phyloP scores from a whole-genome alignment of 2,797 vertebrate genomes.

The Bovichtus diacanthus region DNA sequence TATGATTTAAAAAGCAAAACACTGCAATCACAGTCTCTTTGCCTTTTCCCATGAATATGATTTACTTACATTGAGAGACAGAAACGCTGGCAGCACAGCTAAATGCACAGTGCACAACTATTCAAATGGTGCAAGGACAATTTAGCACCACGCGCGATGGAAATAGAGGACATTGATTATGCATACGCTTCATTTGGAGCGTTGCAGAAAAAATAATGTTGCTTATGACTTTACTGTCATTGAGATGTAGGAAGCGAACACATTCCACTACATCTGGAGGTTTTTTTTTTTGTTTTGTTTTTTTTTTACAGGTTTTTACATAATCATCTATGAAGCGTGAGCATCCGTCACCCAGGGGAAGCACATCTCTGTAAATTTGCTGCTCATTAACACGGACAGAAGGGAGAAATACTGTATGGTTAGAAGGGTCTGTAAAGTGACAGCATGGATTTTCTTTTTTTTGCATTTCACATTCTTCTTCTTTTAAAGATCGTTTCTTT shows the following conservation, averaged over 20 bases:
- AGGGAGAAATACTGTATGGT: conserved; percentile 6
- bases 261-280: conserved; percentile 15
- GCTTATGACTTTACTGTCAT: conserved; percentile 21
- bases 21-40: conserved; percentile 9
- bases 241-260: conserved; percentile 21
- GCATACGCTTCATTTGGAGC: background rate
- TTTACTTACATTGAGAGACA: background rate
- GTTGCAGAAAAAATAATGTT: background rate
- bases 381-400: conserved; percentile 50
- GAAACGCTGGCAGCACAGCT: conserved; percentile 1
- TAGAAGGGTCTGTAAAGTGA: conserved; percentile 30
- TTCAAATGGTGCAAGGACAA: conserved; percentile 2
- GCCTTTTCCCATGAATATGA: background rate
- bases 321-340: conserved; percentile 39
- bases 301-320: conserved; percentile 25
- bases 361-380: conserved; percentile 29
- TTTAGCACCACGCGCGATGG: background rate
- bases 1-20: background rate
- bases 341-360: conserved; percentile 45
- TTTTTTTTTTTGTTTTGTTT: background rate
- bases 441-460: background rate
- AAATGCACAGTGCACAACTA: background rate
- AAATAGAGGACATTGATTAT: conserved; percentile 10
- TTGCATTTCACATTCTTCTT: background rate
- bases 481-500: background rate